Conservation (phyloP, 2,113 vertebrate genomes). For the Ceratotherium simum region DNA sequence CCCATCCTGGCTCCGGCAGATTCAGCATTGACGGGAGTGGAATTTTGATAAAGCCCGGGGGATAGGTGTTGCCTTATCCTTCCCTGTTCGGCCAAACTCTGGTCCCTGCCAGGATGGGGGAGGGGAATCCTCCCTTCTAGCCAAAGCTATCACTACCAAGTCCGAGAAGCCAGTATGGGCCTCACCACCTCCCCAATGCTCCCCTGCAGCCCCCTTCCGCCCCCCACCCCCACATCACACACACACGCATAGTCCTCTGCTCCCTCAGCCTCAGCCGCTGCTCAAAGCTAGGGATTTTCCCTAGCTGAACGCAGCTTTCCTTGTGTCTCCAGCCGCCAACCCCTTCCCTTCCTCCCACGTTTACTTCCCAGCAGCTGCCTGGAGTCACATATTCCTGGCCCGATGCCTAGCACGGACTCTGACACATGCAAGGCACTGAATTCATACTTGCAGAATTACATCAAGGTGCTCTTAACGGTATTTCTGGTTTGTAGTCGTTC, state of each 20-base stretch:
- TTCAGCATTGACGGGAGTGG: background rate
- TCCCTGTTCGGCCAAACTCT: background rate
- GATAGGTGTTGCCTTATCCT: background rate
- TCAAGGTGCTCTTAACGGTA: background rate
- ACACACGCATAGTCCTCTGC: background rate
- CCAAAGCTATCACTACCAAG: background rate
- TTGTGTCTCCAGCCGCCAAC: background rate
- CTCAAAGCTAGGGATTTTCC: background rate
- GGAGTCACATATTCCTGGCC: slow-evolving; percentile 64
- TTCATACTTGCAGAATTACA: background rate
- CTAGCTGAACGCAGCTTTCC: background rate
- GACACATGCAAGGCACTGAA: background rate
- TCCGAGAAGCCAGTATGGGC: background rate
- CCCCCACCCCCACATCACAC: too few relatives aligned
- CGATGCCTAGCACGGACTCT: background rate
- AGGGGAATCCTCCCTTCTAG: background rate
- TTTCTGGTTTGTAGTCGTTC: background rate
- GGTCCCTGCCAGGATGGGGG: background rate
- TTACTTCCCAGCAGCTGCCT: slow-evolving; percentile 18
- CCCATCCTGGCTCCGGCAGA: background rate
- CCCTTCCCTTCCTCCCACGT: background rate
- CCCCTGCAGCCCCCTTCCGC: background rate
- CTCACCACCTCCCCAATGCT: background rate
- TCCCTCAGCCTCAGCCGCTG: background rate
- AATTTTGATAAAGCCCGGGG: slow-evolving; percentile 28